phyloP scores from a whole-genome alignment of 2,888 invertebrate genomes.

The Chaitophorus viminalis region DNA sequence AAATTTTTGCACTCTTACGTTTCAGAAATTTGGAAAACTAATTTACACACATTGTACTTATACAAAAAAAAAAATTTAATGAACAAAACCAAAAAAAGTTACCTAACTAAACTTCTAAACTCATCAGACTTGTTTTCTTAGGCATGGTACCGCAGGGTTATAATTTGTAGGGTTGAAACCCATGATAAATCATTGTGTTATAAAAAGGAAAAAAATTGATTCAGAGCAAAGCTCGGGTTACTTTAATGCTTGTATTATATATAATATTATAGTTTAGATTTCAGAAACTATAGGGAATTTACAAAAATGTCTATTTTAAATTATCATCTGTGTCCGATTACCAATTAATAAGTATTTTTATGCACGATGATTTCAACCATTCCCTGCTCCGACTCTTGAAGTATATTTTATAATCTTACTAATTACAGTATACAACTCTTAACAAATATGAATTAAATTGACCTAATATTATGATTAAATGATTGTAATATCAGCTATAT shows the following conservation, averaged over 20 bases:
- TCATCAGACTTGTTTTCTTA: neutral
- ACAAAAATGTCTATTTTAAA: neutral
- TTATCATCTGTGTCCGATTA: neutral
- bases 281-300: neutral
- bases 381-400: neutral
- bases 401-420: neutral
- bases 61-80: neutral
- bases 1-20: neutral
- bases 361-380: neutral
- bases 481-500: no score
- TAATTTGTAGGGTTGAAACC: neutral
- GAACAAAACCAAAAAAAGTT: neutral
- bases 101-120: neutral
- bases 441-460: no score
- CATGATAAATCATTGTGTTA: neutral
- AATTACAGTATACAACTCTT: no score
- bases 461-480: no score
- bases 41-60: neutral
- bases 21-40: neutral
- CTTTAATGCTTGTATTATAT: neutral
- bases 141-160: neutral
- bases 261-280: neutral
- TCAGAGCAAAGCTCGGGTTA: neutral
- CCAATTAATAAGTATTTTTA: neutral
- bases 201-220: neutral